Base-by-base conservation (phyloP, 2,113 vertebrate genomes). In the Phylloscopus whistleri region DNA sequence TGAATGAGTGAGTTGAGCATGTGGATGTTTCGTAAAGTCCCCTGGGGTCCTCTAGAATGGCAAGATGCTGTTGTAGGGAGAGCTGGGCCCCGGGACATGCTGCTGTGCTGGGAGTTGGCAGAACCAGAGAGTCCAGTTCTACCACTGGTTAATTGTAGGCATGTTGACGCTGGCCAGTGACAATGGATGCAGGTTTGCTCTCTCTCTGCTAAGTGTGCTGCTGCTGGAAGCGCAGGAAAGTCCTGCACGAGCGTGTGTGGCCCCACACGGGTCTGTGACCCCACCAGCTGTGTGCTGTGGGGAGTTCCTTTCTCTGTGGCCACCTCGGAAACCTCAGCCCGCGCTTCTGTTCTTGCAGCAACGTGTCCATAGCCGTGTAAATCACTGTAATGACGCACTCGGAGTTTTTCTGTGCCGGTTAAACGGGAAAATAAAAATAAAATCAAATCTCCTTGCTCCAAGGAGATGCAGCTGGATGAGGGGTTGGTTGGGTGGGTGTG, bases 101-200 rank as follows among this genome's bases (percentile, higher is more conserved):
- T 97, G 96, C 95, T 96, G 93, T 92, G 96, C 96, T 95, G 95
- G 93, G 91, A 96, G 96, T 95, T 95, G 96, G 83, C 96, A 94
- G 95, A 97, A 93, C 91, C 93, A 93, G 95, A 97, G 96, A 94
- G 96, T 97, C 92, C 93, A 93, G 85, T 95, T 91, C 82, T 74
- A 51, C 85, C 6, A 30, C 85, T 90, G 92, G 86, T 91, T 94
- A 87, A 87, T 17, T 70, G 52, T 91, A 93, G 94, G 94, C 95
- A 93, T 97, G 94, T 89, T 93, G 92, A 59, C 5, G 77, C 85
- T 96, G 95, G 90, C 94, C 95, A 67, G 86, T 84, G 92, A 22
- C 77, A 93, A 81, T 63, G 91, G 96, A 92, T 77, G 60, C 91
- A 95, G 94, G 94, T 97, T 94, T 94, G 91, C 91, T 92, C 51